Evolutionary conservation across 2,888 invertebrate species (phyloP).

Genomic region (Erpobdella octoculata): DNA sequence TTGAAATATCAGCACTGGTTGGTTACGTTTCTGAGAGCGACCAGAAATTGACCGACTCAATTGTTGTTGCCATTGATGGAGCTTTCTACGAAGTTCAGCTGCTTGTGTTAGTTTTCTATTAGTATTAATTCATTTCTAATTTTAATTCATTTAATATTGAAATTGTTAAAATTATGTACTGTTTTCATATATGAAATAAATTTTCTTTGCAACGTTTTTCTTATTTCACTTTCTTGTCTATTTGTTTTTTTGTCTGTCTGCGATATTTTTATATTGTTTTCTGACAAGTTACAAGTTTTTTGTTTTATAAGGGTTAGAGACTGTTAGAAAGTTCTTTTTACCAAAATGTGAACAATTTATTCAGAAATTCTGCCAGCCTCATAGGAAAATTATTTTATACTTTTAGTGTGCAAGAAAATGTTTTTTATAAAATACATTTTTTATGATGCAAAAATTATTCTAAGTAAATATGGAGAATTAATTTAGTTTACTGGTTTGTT

Average conservation of each 20-base stretch:
- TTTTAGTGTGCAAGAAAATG: too few relatives aligned
- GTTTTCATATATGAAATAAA: neutral
- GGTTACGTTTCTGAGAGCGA: neutral
- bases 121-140: neutral
- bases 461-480: neutral
- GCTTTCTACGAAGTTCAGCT: neutral
- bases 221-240: too few relatives aligned
- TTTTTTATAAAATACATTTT: too few relatives aligned
- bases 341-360: too few relatives aligned
- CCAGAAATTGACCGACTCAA: slow-evolving; percentile 1
- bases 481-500: neutral
- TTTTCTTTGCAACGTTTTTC: neutral
- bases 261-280: too few relatives aligned
- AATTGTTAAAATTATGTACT: neutral
- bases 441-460: neutral
- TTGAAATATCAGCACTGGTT: neutral
- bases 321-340: too few relatives aligned
- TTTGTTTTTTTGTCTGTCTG: too few relatives aligned
- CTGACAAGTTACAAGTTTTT: too few relatives aligned
- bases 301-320: too few relatives aligned
- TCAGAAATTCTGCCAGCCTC: too few relatives aligned
- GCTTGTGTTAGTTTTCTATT: neutral
- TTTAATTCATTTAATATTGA: neutral
- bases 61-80: slow-evolving; percentile 6
- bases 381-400: too few relatives aligned